Conservation (phyloP, 2,797 vertebrate species). For the Coreius guichenoti region DNA sequence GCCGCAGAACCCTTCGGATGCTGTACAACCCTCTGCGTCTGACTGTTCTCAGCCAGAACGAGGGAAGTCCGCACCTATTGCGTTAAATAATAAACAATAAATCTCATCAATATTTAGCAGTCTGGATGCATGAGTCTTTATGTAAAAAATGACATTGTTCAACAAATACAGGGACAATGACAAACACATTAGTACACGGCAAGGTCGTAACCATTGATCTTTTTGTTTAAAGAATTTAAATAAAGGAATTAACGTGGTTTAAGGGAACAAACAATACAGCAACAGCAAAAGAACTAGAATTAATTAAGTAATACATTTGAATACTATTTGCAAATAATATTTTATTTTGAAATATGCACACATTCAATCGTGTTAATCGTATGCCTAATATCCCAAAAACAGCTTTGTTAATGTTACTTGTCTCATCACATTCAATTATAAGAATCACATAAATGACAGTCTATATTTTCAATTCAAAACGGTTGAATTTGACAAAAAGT, state of each 20-base stretch:
- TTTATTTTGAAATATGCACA: neutral
- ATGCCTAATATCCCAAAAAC: neutral
- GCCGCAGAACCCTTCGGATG: slow-evolving; percentile 49
- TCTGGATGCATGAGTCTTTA: slow-evolving; percentile 13
- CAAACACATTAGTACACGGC: neutral
- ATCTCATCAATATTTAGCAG: slow-evolving; percentile 44
- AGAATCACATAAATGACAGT: neutral
- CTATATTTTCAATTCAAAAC: neutral
- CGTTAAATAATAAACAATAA: slow-evolving; percentile 26
- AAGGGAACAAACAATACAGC: neutral
- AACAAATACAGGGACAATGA: slow-evolving; percentile 7
- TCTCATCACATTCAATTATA: neutral
- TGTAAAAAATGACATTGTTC: neutral
- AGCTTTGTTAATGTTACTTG: neutral
- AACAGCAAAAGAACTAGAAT: neutral
- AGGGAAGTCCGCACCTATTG: slow-evolving; percentile 5
- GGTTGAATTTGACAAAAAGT: neutral
- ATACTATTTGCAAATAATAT: neutral
- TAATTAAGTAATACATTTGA: neutral
- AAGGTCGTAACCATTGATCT: neutral
- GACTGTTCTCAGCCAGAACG: slow-evolving; percentile 16
- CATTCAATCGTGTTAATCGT: neutral
- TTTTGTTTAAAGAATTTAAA: neutral
- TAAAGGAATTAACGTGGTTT: neutral
- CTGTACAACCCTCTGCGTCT: slow-evolving; percentile 33